Base-by-base conservation (phyloP, 2,888 invertebrate species). In the Erebia palarica region DNA sequence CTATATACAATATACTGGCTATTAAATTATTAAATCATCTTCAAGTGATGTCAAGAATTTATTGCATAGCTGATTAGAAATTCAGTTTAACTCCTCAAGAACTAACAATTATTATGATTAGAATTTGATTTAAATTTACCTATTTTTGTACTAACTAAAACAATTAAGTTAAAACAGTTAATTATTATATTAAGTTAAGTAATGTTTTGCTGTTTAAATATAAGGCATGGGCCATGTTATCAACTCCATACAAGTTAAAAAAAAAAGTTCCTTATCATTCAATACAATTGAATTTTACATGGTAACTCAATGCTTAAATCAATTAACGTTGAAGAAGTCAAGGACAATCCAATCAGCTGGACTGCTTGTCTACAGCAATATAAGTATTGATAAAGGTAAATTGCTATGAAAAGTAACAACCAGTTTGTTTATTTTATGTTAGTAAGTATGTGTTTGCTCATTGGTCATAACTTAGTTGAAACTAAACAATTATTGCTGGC, bases 251-350 rank as follows among this genome's bases (percentile, higher is more conserved):
- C 5, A 18, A 49, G 3, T 18, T 9, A 11, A 13, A 16, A 3
- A 16, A 13, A 16, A 61, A 11, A 44, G 42, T n/a, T 11, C 14
- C 13, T 49, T 49, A 49, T 63, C 49, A 47, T 21, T 18, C 21
- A 49, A 47, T 63, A 27, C 1, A 9, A 63, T 14, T 63, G 9
- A 21, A 49, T 21, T 47, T 63, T 49, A 21, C 47, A 14, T 42
- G 58, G 7, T 8, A 16, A 44, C 11, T 4, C 44, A 3, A 61
- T 27, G 3, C 18, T 14, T 49, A 47, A 49, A 14, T 11, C 16
- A 63, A 14, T 13, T 49, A 21, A 63, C 63, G 49, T 61, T 49
- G 63, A 7, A 49, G 18, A 16, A 13, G 44, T 63, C 63, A 63
- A 63, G 63, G 63, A 61, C 61, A 47, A 61, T 18, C 8, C 11